Evolutionary conservation across 2,113 vertebrate species (phyloP).

Genomic region (Picathartes gymnocephalus): DNA sequence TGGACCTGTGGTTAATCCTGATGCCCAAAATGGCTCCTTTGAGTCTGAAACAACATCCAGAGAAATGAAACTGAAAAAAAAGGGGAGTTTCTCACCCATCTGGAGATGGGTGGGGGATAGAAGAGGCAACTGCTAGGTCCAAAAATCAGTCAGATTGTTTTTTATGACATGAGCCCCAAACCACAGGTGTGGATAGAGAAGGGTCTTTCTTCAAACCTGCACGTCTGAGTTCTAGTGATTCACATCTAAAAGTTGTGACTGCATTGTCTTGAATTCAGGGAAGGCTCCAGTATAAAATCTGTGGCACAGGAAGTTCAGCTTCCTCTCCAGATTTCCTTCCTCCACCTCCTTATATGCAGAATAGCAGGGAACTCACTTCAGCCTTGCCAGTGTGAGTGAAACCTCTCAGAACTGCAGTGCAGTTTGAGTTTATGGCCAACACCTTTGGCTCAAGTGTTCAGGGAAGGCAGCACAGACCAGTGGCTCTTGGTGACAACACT

Average conservation of each 20-base stretch:
- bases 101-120: neutral
- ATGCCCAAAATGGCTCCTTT: neutral
- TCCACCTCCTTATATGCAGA: constrained; percentile 2
- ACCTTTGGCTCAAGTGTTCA: neutral
- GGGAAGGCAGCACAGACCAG: neutral
- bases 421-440: neutral
- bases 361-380: neutral
- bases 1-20: neutral
- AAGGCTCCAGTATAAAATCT: constrained; percentile 19
- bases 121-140: neutral
- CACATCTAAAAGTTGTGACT: neutral
- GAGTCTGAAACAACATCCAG: neutral
- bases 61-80: constrained; percentile 24
- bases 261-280: constrained; percentile 24
- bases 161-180: neutral
- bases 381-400: neutral
- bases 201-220: neutral
- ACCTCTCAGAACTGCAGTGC: neutral
- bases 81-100: neutral
- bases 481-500: neutral
- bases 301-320: constrained; percentile 40
- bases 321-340: constrained; percentile 60
- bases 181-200: neutral
- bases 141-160: neutral
- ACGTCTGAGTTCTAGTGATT: neutral